Evolutionary conservation across 2,113 vertebrate genomes (phyloP).

Genomic region (Phodopus roborovskii): DNA sequence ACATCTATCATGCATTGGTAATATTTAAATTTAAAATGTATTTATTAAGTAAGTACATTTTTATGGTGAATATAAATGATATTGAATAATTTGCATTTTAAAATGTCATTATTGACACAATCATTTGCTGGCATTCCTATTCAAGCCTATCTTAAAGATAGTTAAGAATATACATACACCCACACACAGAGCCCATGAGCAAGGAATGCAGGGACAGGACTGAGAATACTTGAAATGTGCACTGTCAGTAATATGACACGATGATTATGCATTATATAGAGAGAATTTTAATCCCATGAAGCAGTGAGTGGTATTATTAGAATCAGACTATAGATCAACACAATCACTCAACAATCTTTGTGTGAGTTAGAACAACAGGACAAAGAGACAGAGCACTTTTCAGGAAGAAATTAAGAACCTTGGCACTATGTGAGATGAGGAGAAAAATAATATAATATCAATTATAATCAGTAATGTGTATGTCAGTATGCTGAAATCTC

Average conservation of each 20-base stretch:
- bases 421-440: neutral
- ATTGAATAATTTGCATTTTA: neutral
- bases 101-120: neutral
- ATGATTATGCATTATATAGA: neutral
- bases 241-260: neutral
- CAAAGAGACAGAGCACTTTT: neutral
- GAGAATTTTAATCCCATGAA: neutral
- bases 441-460: neutral
- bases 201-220: neutral
- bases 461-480: neutral
- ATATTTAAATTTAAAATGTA: neutral
- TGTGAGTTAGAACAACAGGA: neutral
- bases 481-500: neutral
- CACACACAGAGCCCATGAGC: rapidly evolving
- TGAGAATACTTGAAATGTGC: neutral
- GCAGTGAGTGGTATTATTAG: neutral
- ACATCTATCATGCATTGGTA: neutral
- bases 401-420: neutral
- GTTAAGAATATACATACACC: neutral
- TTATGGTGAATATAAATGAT: neutral
- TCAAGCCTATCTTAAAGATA: neutral
- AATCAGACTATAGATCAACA: neutral
- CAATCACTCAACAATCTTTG: neutral
- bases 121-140: neutral
- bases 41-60: neutral